Base-by-base conservation (phyloP, 2,888 invertebrate species). In the Polietes domitor region DNA sequence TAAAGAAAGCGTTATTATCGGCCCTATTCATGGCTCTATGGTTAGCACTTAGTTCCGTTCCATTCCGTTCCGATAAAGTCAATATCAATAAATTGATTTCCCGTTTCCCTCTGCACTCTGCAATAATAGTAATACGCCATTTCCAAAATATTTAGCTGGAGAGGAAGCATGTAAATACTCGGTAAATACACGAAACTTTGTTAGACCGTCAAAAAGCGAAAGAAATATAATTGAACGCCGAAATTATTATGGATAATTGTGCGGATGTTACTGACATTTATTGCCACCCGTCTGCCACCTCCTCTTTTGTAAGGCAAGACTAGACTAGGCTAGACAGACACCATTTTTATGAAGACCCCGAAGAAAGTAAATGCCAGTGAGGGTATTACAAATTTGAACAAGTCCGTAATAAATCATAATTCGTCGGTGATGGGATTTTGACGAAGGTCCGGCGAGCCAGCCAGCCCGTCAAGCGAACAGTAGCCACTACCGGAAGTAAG, bases 241-340 rank as follows among this genome's bases (percentile, higher is more conserved):
- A 41, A 65, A 71, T 75, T 61, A 73, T 76, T 70, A 70, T 79
- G 26, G 76, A 76, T 81, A 79, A 84, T 81, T 79, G 76, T 70
- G 37, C 81, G 84, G 84, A 84, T 81, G 76, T 79, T 63, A 53
- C 65, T 84, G 84, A 84, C 81, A 81, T 84, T 84, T 84, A 84
- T 84, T 81, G 32, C 24, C 58, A 24, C 10, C 24, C 24, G 3
- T 21, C 15, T 15, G 41, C 26, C 68, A 19, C 17, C 47, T n/a
- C n/a, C n/a, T n/a, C n/a, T 41, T 37, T 71, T 28, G 28, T 47
- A 41, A 63, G 50, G 41, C 1, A 74, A 32, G 43, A 41, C 21
- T 2, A 63, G 37, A 6, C 26, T n/a, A n/a, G 58, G 65, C 41
- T 24, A 5, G 47, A 47, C 28, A 28, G 24, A 74, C 41, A 53